Evolutionary conservation across 2,888 invertebrate species (phyloP).

Genomic region (Parnassius smintheus): DNA sequence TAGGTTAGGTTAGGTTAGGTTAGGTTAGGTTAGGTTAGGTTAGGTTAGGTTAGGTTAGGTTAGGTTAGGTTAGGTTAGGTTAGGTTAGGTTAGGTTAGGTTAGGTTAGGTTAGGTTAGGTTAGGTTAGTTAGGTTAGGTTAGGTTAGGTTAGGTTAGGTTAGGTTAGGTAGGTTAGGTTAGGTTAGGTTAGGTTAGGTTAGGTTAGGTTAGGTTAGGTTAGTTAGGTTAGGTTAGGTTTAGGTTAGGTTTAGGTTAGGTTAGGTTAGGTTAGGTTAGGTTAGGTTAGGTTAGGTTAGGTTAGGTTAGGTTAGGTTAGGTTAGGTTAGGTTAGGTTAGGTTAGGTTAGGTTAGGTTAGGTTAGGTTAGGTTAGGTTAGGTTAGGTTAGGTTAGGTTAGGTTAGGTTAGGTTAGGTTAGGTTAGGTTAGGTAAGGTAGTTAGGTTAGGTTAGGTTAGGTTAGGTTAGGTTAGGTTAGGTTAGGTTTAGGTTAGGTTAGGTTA

Average conservation of each 20-base stretch:
- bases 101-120: too few relatives aligned
- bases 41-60: too few relatives aligned
- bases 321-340: constrained; percentile 30
- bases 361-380: constrained; percentile 17
- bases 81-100: too few relatives aligned
- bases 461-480: constrained; percentile 14
- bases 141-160: too few relatives aligned
- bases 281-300: constrained; percentile 31
- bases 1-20: too few relatives aligned
- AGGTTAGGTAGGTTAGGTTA: too few relatives aligned
- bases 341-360: constrained; percentile 27
- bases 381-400: constrained; percentile 16
- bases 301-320: constrained; percentile 31
- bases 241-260: constrained; percentile 30
- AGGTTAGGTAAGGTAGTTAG: constrained; percentile 5
- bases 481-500: too few relatives aligned
- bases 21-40: too few relatives aligned
- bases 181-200: too few relatives aligned
- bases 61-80: too few relatives aligned
- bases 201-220: constrained; percentile 16
- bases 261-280: constrained; percentile 31
- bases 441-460: constrained; percentile 8
- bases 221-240: constrained; percentile 9
- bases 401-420: constrained; percentile 19
- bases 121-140: too few relatives aligned